Conservation (phyloP, 2,113 vertebrate genomes). For the Arothron firmamentum region DNA sequence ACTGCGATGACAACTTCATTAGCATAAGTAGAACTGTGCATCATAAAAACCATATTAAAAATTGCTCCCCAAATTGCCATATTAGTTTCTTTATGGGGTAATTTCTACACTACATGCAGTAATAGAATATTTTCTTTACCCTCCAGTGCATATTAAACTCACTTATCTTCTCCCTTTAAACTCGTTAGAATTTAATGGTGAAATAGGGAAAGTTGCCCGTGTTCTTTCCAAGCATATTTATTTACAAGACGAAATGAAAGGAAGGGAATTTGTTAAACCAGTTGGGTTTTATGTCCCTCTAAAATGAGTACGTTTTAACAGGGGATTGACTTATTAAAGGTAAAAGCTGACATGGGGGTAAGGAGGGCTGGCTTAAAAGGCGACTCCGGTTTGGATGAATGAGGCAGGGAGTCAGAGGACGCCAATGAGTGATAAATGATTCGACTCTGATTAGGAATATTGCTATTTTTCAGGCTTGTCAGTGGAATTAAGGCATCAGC, state of each 20-base stretch:
- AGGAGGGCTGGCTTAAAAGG: slow-evolving; percentile 24
- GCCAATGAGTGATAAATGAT: slow-evolving; percentile 98
- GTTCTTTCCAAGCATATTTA: slow-evolving; percentile 50
- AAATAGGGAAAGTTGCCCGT: slow-evolving; percentile 58
- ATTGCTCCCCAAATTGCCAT: slow-evolving; percentile 97
- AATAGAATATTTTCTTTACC: slow-evolving; percentile 99
- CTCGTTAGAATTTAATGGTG: slow-evolving; percentile 78
- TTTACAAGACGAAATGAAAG: slow-evolving; percentile 37
- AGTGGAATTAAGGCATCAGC: slow-evolving; percentile 95
- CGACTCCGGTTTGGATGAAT: slow-evolving; percentile 57
- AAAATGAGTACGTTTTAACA: slow-evolving; percentile 1
- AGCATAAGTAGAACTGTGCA: slow-evolving; percentile 96
- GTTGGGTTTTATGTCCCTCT: slow-evolving; percentile 17
- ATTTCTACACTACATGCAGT: slow-evolving; percentile 95
- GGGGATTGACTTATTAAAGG: neutral
- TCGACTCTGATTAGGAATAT: slow-evolving; percentile 96
- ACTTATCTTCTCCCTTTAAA: slow-evolving; percentile 98
- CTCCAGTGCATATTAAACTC: slow-evolving; percentile 99
- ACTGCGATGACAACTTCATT: slow-evolving; percentile 99
- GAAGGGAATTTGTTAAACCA: slow-evolving; percentile 15
- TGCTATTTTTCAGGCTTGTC: slow-evolving; percentile 93
- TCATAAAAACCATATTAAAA: slow-evolving; percentile 99
- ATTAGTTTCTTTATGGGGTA: slow-evolving; percentile 99
- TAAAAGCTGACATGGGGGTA: slow-evolving; percentile 15
- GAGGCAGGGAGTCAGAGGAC: slow-evolving; percentile 77